Evolutionary conservation across 2,888 invertebrate genomes (phyloP).

Genomic region (Rugalucina vietnamica): DNA sequence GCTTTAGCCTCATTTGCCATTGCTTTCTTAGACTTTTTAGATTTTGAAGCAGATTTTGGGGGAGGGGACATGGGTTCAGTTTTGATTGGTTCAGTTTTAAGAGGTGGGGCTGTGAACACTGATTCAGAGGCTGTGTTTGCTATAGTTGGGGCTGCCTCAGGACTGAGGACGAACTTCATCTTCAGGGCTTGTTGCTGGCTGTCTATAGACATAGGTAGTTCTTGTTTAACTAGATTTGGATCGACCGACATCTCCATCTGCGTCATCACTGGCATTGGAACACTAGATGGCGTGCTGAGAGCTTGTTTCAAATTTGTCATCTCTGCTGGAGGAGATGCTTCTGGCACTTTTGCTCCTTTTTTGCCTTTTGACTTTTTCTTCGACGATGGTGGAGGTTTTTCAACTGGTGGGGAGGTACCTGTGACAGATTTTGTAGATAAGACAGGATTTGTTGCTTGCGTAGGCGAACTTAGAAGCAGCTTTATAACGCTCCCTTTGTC

Average conservation of each 20-base stretch:
- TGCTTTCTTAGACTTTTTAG: constrained; percentile 51
- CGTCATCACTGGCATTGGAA: neutral
- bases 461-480: constrained; percentile 76
- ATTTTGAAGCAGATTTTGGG: constrained; percentile 13
- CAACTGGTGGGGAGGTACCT: constrained; percentile 43
- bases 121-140: neutral
- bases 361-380: constrained; percentile 57
- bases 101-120: neutral
- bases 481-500: constrained; percentile 76
- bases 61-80: neutral
- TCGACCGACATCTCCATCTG: neutral
- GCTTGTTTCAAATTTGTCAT: constrained; percentile 37
- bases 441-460: constrained; percentile 67
- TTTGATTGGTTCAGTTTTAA: constrained; percentile 8
- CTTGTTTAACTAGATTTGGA: constrained; percentile 31
- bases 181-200: neutral
- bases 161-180: neutral
- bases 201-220: neutral
- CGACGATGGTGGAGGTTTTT: constrained; percentile 19
- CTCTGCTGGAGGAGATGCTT: constrained; percentile 6
- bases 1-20: constrained; percentile 21
- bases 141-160: neutral
- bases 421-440: constrained; percentile 65
- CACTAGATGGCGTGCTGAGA: constrained; percentile 16
- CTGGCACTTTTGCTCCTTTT: neutral